Evolutionary conservation across 2,888 invertebrate species (phyloP), one percentile per base, ranked within the genome.

Genomic region (Chymomyza amoena): DNA sequence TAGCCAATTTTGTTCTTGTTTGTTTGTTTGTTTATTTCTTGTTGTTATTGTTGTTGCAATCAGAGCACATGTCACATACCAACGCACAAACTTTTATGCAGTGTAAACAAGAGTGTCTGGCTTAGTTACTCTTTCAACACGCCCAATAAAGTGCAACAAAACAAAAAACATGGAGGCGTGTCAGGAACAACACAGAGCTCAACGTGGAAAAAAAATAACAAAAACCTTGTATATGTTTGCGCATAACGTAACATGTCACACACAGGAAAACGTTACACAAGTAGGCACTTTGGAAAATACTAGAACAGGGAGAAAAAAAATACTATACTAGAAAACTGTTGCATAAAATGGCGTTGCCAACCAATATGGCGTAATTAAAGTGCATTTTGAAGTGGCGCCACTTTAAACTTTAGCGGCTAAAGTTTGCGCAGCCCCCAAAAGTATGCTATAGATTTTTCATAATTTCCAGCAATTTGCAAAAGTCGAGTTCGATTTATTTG

Each of bases 31-130:
- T 32, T 32, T 32, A 4, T 3, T 28, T 28, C 0, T 32, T 32
- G 25, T 25, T 25, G 4, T 13, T 51, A n/a, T 51, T 59, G 66
- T 15, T 45, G 82, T 10, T 62, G 75, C 83, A 80, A 80, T 85
- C 81, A 84, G 69, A 76, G 69, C 66, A 36, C 66, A 68, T 76
- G 73, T 70, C 39, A 45, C 10, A 45, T 4, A 45, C 61, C 61
- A 52, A 54, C 36, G 52, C 52, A 61, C 18, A 6, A 32, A 32
- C 32, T 32, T 32, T 32, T 32, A 32, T 45, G 39, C 39, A 13
- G 13, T 45, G 13, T 45, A 45, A 45, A 45, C 39, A 45, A 45
- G 39, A 13, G 39, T 45, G 39, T 45, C 39, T 45, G 57, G 25
- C 57, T 57, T 57, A 57, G 57, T 57, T 25, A 20, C 57, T 25